These are phyloP conservation scores for Protodeltote pygarga DNA, from an alignment of 2,888 invertebrate genomes.

Conservation along the genomic window DNA sequence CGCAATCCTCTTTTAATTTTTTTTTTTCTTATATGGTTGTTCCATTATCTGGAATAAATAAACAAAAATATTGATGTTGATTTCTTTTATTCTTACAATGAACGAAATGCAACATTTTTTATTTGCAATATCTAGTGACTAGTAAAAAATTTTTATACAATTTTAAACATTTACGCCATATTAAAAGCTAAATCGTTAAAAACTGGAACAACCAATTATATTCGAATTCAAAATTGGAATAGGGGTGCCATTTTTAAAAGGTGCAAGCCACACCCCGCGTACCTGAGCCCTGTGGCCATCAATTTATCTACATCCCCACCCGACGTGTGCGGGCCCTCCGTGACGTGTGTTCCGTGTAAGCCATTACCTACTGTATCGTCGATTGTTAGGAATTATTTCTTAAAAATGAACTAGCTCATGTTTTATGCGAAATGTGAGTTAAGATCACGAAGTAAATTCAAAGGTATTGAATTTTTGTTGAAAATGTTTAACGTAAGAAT, in stretches of 20 bases:
- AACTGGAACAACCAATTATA: constrained; percentile 42
- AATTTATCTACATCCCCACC: constrained; percentile 73
- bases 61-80: too few relatives aligned
- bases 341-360: constrained; percentile 64
- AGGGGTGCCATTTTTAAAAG: constrained; percentile 63
- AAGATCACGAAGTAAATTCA: too few relatives aligned
- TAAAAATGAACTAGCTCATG: neutral
- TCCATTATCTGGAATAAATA: too few relatives aligned
- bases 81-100: too few relatives aligned
- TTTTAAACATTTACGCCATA: constrained; percentile 14
- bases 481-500: too few relatives aligned
- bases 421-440: neutral
- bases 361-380: constrained; percentile 68
- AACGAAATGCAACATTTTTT: too few relatives aligned
- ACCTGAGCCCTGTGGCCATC: constrained; percentile 77
- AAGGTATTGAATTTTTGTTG: too few relatives aligned
- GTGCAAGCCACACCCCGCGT: constrained; percentile 61
- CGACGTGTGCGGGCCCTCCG: constrained; percentile 63
- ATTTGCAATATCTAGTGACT: too few relatives aligned
- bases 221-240: constrained; percentile 43
- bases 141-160: too few relatives aligned
- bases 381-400: constrained; percentile 47
- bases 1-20: too few relatives aligned
- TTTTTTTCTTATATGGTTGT: too few relatives aligned
- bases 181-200: constrained; percentile 1